Evolutionary conservation across 2,888 invertebrate species (phyloP).

Genomic region (Tiliacea citrago): DNA sequence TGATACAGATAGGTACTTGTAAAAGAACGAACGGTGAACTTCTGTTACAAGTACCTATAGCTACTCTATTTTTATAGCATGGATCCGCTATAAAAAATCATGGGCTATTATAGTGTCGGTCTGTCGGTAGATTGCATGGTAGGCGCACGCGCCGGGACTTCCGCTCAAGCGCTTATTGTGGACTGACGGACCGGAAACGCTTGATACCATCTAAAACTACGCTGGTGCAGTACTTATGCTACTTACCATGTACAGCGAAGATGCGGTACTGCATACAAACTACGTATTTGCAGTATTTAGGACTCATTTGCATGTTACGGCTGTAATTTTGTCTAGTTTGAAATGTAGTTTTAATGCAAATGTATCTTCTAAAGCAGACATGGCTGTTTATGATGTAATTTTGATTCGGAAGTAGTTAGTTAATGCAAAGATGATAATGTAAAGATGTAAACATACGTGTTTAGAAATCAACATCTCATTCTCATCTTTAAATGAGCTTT

Average conservation of each 20-base stretch:
- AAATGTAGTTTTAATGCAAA: slow-evolving; percentile 38
- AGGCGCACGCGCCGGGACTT: slow-evolving; percentile 85
- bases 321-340: slow-evolving; percentile 41
- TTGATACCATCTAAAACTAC: slow-evolving; percentile 79
- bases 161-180: slow-evolving; percentile 79
- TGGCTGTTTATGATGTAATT: slow-evolving; percentile 40
- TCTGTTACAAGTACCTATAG: slow-evolving; percentile 32
- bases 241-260: slow-evolving; percentile 49
- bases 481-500: slow-evolving; percentile 18
- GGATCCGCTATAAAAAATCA: slow-evolving; percentile 68
- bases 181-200: slow-evolving; percentile 78
- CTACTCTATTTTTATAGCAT: slow-evolving; percentile 44
- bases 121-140: slow-evolving; percentile 74
- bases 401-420: slow-evolving; percentile 14
- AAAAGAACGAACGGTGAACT: slow-evolving; percentile 34
- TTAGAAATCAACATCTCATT: neutral
- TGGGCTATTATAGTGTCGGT: slow-evolving; percentile 55
- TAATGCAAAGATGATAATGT: slow-evolving; percentile 17
- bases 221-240: slow-evolving; percentile 65
- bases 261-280: slow-evolving; percentile 56
- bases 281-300: slow-evolving; percentile 47
- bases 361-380: slow-evolving; percentile 1
- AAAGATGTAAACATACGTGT: neutral
- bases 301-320: slow-evolving; percentile 48
- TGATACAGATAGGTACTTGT: neutral